Conservation (phyloP, 1,140 invertebrate genomes). For the Drosophila nigromelanica region DNA sequence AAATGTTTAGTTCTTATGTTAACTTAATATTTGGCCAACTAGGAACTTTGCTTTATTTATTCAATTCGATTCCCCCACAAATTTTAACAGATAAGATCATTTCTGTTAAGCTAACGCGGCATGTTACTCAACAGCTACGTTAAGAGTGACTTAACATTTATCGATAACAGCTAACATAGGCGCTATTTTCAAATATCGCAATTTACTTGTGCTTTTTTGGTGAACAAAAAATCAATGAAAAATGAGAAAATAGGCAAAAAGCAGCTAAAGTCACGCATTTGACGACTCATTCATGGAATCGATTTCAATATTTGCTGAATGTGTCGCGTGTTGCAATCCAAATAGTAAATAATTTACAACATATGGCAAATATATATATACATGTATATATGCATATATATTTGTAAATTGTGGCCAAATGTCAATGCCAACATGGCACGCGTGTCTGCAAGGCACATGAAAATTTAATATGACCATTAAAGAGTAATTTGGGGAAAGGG, state of each 20-base stretch:
- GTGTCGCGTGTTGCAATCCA: slow-evolving; percentile 14
- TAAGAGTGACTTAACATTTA: no score
- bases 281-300: slow-evolving; percentile 19
- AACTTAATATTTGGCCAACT: no score
- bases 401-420: slow-evolving; percentile 24
- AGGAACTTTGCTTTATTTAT: no score
- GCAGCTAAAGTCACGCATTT: neutral
- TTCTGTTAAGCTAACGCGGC: neutral
- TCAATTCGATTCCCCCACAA: no score
- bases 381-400: neutral
- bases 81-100: neutral
- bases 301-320: slow-evolving; percentile 1
- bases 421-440: slow-evolving; percentile 41
- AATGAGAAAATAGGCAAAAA: neutral
- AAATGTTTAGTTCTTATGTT: no score
- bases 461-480: slow-evolving; percentile 67
- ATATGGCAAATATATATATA: neutral
- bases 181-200: neutral
- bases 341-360: slow-evolving; percentile 8
- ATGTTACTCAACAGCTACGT: no score
- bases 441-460: slow-evolving; percentile 44
- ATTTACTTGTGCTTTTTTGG: no score
- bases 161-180: neutral
- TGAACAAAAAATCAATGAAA: no score
- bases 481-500: slow-evolving; percentile 6